Evolutionary conservation across 2,888 invertebrate species (phyloP).

Genomic region (Apodemia duryi): DNA sequence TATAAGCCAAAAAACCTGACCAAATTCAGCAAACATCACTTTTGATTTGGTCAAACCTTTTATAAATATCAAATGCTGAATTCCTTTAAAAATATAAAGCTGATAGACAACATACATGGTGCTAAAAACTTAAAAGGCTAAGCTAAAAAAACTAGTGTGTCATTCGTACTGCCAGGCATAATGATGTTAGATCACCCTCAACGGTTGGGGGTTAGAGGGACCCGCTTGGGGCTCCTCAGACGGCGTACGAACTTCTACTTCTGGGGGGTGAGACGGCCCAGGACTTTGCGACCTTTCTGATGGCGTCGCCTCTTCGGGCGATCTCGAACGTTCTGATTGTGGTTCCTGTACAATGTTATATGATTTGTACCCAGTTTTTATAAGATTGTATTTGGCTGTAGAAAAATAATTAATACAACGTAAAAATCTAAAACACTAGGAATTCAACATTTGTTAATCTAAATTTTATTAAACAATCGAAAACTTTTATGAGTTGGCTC

Average conservation of each 20-base stretch:
- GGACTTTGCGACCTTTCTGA: constrained; percentile 45
- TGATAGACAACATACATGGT: constrained; percentile 45
- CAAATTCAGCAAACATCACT: constrained; percentile 1
- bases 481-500: not conserved
- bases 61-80: constrained; percentile 65
- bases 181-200: constrained; percentile 74
- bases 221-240: constrained; percentile 57
- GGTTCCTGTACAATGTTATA: constrained; percentile 48
- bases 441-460: constrained; percentile 65
- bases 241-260: constrained; percentile 40
- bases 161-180: constrained; percentile 78
- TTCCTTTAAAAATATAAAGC: constrained; percentile 59
- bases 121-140: constrained; percentile 60
- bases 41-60: constrained; percentile 31
- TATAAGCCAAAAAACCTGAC: constrained; percentile 19
- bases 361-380: constrained; percentile 20
- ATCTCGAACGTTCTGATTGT: constrained; percentile 50
- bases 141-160: constrained; percentile 73
- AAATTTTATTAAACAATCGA: not conserved
- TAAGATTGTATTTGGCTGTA: not conserved
- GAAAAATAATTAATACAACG: not conserved
- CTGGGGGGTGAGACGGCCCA: constrained; percentile 41
- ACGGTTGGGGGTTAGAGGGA: constrained; percentile 57
- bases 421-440: constrained; percentile 42
- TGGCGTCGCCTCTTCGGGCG: constrained; percentile 49